Evolutionary conservation across 2,113 vertebrate species (phyloP).

Genomic region (Bettongia penicillata): DNA sequence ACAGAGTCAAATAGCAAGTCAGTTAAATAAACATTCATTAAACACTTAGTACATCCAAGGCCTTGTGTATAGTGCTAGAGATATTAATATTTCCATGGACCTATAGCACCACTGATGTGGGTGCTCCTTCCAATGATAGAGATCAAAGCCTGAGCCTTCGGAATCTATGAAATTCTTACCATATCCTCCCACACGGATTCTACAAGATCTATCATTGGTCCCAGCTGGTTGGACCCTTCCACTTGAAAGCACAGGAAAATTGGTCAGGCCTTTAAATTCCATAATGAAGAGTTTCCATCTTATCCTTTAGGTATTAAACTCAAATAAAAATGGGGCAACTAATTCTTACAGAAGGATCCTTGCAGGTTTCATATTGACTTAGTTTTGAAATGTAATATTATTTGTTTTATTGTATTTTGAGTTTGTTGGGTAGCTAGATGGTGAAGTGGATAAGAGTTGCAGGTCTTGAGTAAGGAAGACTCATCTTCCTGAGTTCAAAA

Average conservation of each 20-base stretch:
- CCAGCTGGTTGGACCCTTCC: not conserved
- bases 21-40: not conserved
- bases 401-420: not conserved
- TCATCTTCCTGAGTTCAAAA: not conserved
- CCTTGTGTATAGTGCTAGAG: not conserved
- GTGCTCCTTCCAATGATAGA: not conserved
- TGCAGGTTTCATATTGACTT: not conserved
- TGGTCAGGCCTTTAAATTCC: not conserved
- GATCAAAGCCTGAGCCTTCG: not conserved
- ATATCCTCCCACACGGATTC: not conserved
- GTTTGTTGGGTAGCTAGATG: not conserved
- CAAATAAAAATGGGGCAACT: not conserved
- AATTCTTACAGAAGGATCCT: not conserved
- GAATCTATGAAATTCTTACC: not conserved
- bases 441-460: not conserved
- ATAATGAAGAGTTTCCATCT: not conserved
- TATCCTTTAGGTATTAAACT: not conserved
- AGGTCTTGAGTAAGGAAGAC: not conserved
- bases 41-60: not conserved
- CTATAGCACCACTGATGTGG: not conserved
- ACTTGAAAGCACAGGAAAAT: not conserved
- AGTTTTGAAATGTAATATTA: not conserved
- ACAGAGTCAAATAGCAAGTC: not conserved
- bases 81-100: not conserved
- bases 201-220: not conserved